A percentile compares a stretch with the other conserved stretches of the same genome.
These are phyloP conservation scores for Proterorhinus semilunaris DNA, from an alignment of 2,113 vertebrate species.

Conservation along the genomic window DNA sequence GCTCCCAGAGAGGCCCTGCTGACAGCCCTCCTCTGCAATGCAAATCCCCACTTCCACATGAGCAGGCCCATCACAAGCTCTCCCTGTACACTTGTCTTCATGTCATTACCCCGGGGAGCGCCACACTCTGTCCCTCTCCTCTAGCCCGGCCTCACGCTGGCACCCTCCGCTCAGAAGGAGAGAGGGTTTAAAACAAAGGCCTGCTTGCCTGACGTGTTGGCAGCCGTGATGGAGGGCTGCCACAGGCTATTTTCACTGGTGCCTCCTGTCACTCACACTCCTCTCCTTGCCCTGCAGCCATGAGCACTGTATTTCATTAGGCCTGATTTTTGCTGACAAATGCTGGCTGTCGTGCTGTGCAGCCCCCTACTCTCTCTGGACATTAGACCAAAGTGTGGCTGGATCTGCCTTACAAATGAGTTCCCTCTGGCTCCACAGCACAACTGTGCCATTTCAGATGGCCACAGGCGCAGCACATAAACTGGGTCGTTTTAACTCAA, in stretches of 20 bases:
- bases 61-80: constrained; percentile 62
- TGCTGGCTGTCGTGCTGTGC: constrained; percentile 58
- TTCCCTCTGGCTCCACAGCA: constrained; percentile 41
- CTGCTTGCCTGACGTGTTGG: constrained; percentile 29
- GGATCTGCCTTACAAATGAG: constrained; percentile 77
- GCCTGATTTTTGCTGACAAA: constrained; percentile 78
- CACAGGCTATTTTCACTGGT: constrained; percentile 56
- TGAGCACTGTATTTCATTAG: constrained; percentile 72
- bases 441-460: constrained; percentile 44
- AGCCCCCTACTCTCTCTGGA: constrained; percentile 50
- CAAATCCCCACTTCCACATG: constrained; percentile 68
- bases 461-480: constrained; percentile 10
- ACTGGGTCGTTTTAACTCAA: constrained; percentile 44
- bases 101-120: constrained; percentile 65
- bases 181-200: constrained; percentile 48
- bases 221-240: constrained; percentile 56
- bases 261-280: constrained; percentile 71
- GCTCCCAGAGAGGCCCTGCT: constrained; percentile 52
- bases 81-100: constrained; percentile 56
- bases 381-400: constrained; percentile 42
- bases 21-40: constrained; percentile 69
- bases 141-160: constrained; percentile 40
- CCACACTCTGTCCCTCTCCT: constrained; percentile 37
- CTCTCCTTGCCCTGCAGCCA: constrained; percentile 57
- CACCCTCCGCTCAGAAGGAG: constrained; percentile 45